Evolutionary conservation across 2,888 invertebrate species (phyloP).

Genomic region (Harpagoxenus sublaevis): DNA sequence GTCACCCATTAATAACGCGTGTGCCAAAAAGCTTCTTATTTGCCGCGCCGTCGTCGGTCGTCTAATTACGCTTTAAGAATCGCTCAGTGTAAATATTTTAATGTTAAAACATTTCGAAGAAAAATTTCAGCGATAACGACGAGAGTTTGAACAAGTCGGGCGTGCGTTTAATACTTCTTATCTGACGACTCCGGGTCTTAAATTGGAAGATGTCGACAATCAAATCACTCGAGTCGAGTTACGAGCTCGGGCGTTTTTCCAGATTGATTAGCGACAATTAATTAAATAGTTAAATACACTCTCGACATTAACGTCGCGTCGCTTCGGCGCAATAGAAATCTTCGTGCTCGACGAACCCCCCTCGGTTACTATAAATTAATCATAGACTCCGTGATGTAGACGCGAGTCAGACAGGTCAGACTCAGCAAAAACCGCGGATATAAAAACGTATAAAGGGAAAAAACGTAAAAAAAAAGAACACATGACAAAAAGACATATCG

Average conservation of each 20-base stretch:
- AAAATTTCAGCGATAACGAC: neutral
- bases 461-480: neutral
- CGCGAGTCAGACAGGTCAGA: neutral
- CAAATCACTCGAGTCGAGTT: conserved; percentile 35
- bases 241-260: conserved; percentile 11
- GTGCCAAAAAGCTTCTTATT: conserved; percentile 10
- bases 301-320: neutral
- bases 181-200: conserved; percentile 1
- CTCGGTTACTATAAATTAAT: conserved; percentile 17
- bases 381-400: conserved; percentile 1
- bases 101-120: neutral
- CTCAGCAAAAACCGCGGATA: neutral
- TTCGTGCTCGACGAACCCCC: conserved; percentile 11
- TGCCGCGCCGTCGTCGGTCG: neutral
- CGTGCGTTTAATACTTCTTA: conserved; percentile 14
- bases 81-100: conserved; percentile 36
- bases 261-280: conserved; percentile 42
- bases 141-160: conserved; percentile 4
- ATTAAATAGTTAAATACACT: conserved; percentile 36
- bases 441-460: neutral
- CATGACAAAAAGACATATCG: neutral
- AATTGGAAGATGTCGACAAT: conserved; percentile 30
- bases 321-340: conserved; percentile 27
- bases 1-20: neutral
- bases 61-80: conserved; percentile 21